Percentiles rank a stretch among this genome's conserved stretches.
Evolutionary conservation across 2,113 vertebrate genomes (phyloP).

Genomic region (Pseudorectes ferrugineus): DNA sequence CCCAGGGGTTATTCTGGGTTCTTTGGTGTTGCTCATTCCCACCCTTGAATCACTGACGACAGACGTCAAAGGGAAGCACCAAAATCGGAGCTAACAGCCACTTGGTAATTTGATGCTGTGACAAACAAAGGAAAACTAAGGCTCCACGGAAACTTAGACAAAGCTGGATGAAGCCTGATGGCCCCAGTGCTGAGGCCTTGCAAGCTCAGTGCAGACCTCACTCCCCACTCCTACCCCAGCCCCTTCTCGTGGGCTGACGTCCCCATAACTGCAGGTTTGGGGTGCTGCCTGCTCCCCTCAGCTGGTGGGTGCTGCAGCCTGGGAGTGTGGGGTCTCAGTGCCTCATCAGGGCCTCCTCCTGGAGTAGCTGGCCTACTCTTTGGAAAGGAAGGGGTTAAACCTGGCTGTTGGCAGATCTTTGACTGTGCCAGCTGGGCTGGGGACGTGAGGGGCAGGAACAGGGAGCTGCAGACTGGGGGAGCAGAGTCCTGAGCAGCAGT

Average conservation of each 20-base stretch:
- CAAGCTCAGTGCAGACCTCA: background rate
- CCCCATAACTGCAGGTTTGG: background rate
- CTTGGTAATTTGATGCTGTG: background rate
- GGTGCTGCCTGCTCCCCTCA: background rate
- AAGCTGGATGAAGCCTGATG: background rate
- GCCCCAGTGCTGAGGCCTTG: background rate
- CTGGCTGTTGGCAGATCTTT: background rate
- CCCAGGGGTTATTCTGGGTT: background rate
- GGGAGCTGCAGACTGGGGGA: background rate
- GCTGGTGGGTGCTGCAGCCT: background rate
- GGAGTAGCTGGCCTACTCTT: background rate
- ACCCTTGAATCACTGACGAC: background rate
- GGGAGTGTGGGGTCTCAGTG: rapidly evolving
- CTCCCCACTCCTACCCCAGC: background rate
- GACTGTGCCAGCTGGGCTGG: background rate
- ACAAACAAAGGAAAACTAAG: background rate
- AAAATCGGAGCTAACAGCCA: background rate
- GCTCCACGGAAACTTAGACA: background rate
- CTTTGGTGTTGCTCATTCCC: background rate
- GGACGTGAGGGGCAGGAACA: background rate
- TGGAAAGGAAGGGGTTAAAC: background rate
- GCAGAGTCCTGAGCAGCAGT: background rate
- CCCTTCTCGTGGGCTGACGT: rapidly evolving
- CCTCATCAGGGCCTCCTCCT: background rate
- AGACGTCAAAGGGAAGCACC: background rate